phyloP scores from a whole-genome alignment of 2,797 vertebrate genomes.

The Neosalanx taihuensis region DNA sequence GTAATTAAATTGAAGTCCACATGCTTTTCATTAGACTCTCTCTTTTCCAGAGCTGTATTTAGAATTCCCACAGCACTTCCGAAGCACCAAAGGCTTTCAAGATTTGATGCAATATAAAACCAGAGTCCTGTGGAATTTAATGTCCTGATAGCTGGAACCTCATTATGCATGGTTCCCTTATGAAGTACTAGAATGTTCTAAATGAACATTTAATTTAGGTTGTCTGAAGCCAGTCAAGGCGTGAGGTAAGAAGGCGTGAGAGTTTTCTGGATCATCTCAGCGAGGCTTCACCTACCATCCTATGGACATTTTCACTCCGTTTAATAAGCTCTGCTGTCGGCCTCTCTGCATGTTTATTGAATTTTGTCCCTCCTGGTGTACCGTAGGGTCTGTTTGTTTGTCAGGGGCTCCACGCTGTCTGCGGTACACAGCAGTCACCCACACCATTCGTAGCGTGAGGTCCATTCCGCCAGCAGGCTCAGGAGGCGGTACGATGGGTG shows the following conservation, averaged over 20 bases:
- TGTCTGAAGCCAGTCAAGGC: neutral
- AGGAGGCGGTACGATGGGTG: neutral
- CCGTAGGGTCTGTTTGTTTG: constrained; percentile 27
- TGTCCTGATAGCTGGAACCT: neutral
- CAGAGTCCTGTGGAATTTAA: constrained; percentile 11
- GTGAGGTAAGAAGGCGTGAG: neutral
- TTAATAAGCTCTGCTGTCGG: neutral
- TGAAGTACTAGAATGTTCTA: neutral
- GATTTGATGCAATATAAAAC: constrained; percentile 25
- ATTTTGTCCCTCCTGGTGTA: constrained; percentile 2
- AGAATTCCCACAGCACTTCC: constrained; percentile 15
- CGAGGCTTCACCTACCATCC: neutral
- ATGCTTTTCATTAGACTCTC: constrained; percentile 36
- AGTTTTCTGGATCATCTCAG: neutral
- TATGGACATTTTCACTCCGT: neutral
- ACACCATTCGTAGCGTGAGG: constrained; percentile 6
- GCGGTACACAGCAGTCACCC: constrained; percentile 4
- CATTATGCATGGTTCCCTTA: neutral
- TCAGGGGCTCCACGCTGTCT: constrained; percentile 26
- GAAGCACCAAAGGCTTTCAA: constrained; percentile 10
- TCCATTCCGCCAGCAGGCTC: neutral
- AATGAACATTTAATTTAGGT: neutral
- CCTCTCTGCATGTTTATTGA: neutral
- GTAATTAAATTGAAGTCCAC: constrained; percentile 43
- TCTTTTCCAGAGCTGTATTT: constrained; percentile 13